phyloP scores from a whole-genome alignment of 2,113 vertebrate genomes.

The Nettapus auritus region DNA sequence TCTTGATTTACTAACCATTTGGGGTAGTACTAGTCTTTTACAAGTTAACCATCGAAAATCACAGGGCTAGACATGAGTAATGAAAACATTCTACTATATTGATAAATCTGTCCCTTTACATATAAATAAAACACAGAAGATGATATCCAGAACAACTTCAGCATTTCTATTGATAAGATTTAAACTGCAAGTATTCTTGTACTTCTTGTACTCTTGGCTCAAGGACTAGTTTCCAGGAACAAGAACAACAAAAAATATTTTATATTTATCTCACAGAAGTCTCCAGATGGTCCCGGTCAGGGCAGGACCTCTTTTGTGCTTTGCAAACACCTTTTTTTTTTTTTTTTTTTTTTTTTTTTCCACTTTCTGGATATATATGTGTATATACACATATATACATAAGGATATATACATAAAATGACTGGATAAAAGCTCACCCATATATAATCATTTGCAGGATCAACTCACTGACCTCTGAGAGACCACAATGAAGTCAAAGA shows the following conservation, averaged over 20 bases:
- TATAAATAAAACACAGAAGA: neutral
- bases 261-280: neutral
- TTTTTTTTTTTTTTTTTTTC: neutral
- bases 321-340: neutral
- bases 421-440: neutral
- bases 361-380: neutral
- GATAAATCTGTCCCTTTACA: neutral
- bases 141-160: neutral
- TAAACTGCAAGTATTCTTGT: neutral
- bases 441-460: neutral
- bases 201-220: neutral
- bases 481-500: neutral
- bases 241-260: neutral
- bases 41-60: neutral
- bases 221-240: neutral
- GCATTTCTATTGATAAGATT: neutral
- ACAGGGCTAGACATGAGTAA: neutral
- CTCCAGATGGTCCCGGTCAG: neutral
- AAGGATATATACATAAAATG: neutral
- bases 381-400: neutral
- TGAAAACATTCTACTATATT: neutral
- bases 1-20: neutral
- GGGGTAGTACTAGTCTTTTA: neutral
- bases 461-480: neutral
- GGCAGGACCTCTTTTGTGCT: neutral